These are phyloP conservation scores for Abrostola tripartita DNA, from an alignment of 2,888 invertebrate genomes.

Conservation along the genomic window DNA sequence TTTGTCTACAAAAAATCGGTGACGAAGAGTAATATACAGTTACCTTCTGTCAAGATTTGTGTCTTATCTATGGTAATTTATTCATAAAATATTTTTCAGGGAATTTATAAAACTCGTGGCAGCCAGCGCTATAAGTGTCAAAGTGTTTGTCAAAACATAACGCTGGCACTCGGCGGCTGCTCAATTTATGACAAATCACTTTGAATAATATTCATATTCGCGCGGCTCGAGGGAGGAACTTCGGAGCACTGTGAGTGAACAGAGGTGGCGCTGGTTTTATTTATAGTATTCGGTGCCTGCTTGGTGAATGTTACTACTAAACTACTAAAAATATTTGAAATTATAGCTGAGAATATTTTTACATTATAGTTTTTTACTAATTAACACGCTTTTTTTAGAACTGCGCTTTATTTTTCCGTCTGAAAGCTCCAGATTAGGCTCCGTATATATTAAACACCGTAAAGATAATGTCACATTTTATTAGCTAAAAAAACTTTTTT, in stretches of 20 bases:
- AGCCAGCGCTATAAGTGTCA: conserved; percentile 6
- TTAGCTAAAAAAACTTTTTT: too few species aligned
- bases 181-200: conserved; percentile 82
- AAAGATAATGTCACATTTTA: too few species aligned
- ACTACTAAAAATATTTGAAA: too few species aligned
- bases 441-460: too few species aligned
- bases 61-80: not conserved
- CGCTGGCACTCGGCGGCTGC: conserved; percentile 46
- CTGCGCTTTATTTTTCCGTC: too few species aligned
- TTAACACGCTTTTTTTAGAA: too few species aligned
- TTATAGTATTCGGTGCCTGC: not conserved
- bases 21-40: not conserved
- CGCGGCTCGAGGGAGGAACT: conserved; percentile 45
- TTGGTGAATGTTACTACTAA: too few species aligned
- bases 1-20: too few species aligned
- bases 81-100: not conserved
- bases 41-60: too few species aligned
- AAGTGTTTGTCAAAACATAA: conserved; percentile 36
- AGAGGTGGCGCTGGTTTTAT: conserved; percentile 6
- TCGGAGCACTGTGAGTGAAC: not conserved
- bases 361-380: too few species aligned
- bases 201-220: conserved; percentile 79
- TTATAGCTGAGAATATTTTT: too few species aligned
- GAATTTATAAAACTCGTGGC: not conserved
- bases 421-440: too few species aligned